phyloP scores from a whole-genome alignment of 2,113 vertebrate genomes.

The Daphoenositta chrysoptera region DNA sequence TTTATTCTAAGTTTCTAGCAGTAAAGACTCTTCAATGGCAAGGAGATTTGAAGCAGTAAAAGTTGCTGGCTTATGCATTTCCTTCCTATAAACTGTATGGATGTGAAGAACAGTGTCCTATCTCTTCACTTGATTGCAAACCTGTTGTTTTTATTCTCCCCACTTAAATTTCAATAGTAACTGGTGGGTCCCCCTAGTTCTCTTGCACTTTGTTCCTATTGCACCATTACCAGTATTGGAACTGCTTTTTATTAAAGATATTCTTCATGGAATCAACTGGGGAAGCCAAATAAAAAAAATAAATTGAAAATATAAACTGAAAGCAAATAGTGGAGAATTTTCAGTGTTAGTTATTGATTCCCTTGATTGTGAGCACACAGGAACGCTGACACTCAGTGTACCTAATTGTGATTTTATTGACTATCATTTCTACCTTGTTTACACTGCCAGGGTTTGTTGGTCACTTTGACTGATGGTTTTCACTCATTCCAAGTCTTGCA shows the following conservation, averaged over 20 bases:
- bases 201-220: neutral
- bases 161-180: neutral
- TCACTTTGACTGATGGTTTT: conserved; percentile 59
- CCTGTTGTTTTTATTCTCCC: neutral
- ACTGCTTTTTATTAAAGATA: conserved; percentile 11
- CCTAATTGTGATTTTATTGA: conserved; percentile 73
- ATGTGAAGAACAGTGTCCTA: neutral
- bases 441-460: conserved; percentile 57
- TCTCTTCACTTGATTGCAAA: neutral
- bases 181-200: neutral
- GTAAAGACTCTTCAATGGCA: neutral
- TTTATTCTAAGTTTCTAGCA: neutral
- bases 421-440: conserved; percentile 72
- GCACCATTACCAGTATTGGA: neutral
- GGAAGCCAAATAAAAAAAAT: conserved; percentile 10
- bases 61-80: neutral
- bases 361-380: conserved; percentile 59
- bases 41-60: neutral
- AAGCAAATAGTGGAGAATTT: conserved; percentile 54
- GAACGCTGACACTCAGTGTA: conserved; percentile 49
- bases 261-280: conserved; percentile 10
- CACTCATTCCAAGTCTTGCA: conserved; percentile 42
- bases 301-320: neutral
- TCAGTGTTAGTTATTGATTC: conserved; percentile 62
- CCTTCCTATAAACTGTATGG: neutral